Percentiles rank a stretch among this genome's conserved stretches.
Evolutionary conservation across 2,113 vertebrate genomes (phyloP).

Genomic region (Henicopernis longicauda): DNA sequence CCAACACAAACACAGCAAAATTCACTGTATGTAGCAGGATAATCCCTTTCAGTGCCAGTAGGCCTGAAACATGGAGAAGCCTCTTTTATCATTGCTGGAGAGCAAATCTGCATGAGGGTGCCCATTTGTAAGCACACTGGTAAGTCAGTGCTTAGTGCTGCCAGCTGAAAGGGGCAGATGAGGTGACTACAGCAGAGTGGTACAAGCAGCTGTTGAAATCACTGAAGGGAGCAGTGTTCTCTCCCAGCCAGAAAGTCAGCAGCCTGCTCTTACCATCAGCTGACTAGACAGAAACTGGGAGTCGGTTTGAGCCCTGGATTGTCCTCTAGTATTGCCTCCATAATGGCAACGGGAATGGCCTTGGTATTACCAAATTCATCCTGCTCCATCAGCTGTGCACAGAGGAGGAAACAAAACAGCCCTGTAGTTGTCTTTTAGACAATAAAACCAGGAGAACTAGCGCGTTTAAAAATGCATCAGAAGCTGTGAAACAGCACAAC

Average conservation of each 20-base stretch:
- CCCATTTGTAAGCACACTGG: conserved; percentile 3
- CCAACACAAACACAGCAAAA: background rate
- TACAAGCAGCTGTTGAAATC: background rate
- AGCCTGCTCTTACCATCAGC: conserved; percentile 14
- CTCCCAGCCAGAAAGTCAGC: conserved; percentile 2
- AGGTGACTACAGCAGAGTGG: background rate
- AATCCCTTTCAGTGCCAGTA: background rate
- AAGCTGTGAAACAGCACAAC: background rate
- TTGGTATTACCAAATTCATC: background rate
- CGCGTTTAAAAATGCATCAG: background rate
- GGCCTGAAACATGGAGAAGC: background rate
- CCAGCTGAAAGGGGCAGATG: conserved; percentile 19
- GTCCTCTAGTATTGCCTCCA: background rate
- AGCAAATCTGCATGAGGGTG: background rate
- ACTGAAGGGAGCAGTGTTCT: conserved; percentile 24
- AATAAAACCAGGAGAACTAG: background rate
- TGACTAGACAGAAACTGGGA: background rate
- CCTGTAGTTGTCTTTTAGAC: background rate
- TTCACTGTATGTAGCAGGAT: background rate
- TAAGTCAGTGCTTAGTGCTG: background rate
- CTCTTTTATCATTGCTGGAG: background rate
- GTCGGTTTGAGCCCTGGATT: background rate
- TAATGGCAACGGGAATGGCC: background rate
- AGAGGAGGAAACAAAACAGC: background rate
- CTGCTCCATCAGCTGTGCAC: background rate